A percentile compares a stretch with the other conserved stretches of the same genome.
Conservation (phyloP, 2,888 invertebrate genomes). For the Sinotaia quadrata region DNA sequence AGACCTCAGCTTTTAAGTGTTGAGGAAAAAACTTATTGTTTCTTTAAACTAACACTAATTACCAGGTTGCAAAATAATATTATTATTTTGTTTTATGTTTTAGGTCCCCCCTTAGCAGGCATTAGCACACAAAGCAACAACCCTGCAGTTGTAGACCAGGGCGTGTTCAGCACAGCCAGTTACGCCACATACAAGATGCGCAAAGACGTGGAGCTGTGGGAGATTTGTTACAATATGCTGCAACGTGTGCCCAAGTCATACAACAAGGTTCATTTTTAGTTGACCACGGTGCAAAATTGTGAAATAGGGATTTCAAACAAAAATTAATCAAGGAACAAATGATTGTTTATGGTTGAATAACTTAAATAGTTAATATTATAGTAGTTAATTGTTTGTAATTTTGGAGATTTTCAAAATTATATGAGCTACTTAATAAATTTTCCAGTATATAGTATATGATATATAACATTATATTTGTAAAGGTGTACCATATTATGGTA, state of each 20-base stretch:
- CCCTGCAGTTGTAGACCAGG: conserved; percentile 60
- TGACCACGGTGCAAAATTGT: too few species aligned
- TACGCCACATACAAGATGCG: conserved; percentile 65
- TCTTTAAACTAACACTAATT: background rate
- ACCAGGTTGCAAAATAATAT: background rate
- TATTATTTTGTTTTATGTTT: background rate
- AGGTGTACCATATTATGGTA: too few species aligned
- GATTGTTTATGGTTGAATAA: too few species aligned
- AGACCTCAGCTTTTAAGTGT: background rate
- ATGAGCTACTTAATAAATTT: too few species aligned
- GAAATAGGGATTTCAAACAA: too few species aligned
- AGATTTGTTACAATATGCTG: conserved; percentile 67
- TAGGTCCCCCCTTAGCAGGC: conserved; percentile 65
- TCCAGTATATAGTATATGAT: too few species aligned
- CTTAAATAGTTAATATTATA: too few species aligned
- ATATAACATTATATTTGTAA: too few species aligned
- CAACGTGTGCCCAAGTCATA: conserved; percentile 69
- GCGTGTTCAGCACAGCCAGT: conserved; percentile 68
- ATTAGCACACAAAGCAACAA: conserved; percentile 66
- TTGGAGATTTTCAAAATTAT: too few species aligned
- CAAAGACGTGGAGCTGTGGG: conserved; percentile 70
- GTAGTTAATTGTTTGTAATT: too few species aligned
- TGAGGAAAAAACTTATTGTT: background rate
- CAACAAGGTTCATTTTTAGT: conserved; percentile 58
- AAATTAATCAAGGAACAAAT: too few species aligned